Evolutionary conservation across 2,113 vertebrate genomes (phyloP).

Genomic region (Tinamus guttatus): DNA sequence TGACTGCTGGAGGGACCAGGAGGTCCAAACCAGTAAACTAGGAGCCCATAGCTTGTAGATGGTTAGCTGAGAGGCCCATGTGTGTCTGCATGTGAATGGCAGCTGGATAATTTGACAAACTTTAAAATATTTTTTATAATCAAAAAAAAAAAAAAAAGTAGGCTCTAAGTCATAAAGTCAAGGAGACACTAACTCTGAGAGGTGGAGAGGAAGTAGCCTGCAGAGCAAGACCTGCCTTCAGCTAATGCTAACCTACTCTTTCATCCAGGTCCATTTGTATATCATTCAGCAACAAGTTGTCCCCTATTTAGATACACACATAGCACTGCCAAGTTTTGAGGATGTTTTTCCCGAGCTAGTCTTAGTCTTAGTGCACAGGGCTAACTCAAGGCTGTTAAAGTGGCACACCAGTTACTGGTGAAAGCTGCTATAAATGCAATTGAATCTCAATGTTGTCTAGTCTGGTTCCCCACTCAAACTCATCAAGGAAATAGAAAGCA

Average conservation of each 20-base stretch:
- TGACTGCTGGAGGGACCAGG: fast-evolving
- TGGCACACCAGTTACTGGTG: background rate
- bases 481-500: background rate
- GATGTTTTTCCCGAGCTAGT: background rate
- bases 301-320: background rate
- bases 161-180: background rate
- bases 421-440: background rate
- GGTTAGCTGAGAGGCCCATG: background rate
- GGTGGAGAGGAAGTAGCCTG: background rate
- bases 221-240: background rate
- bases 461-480: background rate
- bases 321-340: background rate
- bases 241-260: fast-evolving
- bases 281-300: background rate
- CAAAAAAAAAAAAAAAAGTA: too few relatives aligned
- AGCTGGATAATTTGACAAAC: background rate
- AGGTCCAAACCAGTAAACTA: background rate
- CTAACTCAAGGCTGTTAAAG: background rate
- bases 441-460: background rate
- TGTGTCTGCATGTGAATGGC: background rate
- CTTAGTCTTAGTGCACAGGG: background rate
- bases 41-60: background rate
- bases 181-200: background rate
- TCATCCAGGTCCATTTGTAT: background rate
- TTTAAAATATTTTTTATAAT: background rate